A percentile compares a stretch with the other conserved stretches of the same genome.
Evolutionary conservation across 1,140 invertebrate genomes (phyloP).

Genomic region (Halictus rubicundus): DNA sequence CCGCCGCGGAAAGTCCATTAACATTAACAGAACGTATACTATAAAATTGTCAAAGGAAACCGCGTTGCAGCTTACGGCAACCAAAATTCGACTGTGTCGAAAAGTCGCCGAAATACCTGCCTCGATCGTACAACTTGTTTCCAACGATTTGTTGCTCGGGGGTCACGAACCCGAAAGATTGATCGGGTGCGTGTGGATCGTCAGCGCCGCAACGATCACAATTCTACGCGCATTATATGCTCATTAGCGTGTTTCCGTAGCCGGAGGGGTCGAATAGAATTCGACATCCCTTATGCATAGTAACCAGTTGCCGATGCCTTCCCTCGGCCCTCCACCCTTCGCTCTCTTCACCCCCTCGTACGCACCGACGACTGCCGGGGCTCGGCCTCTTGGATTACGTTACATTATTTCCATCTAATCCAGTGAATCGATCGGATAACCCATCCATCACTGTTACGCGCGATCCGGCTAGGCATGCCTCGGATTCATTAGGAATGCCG

Average conservation of each 20-base stretch:
- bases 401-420: slow-evolving; percentile 59
- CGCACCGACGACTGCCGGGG: neutral
- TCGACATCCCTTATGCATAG: slow-evolving; percentile 52
- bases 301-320: slow-evolving; percentile 35
- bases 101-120: too few relatives aligned
- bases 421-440: slow-evolving; percentile 54
- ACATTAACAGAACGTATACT: too few relatives aligned
- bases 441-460: slow-evolving; percentile 57
- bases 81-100: too few relatives aligned
- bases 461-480: slow-evolving; percentile 20
- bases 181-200: neutral
- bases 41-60: too few relatives aligned
- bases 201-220: slow-evolving; percentile 27
- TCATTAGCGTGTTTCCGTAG: slow-evolving; percentile 59
- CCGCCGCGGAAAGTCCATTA: too few relatives aligned
- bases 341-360: too few relatives aligned
- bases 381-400: slow-evolving; percentile 42
- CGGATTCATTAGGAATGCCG: slow-evolving; percentile 57
- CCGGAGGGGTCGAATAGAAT: slow-evolving; percentile 35
- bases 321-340: too few relatives aligned
- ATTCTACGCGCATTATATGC: slow-evolving; percentile 60
- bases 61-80: too few relatives aligned
- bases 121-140: too few relatives aligned
- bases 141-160: too few relatives aligned
- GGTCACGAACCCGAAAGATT: neutral